Conservation (phyloP, 2,797 vertebrate genomes). For the Lepilemur ruficaudatus region DNA sequence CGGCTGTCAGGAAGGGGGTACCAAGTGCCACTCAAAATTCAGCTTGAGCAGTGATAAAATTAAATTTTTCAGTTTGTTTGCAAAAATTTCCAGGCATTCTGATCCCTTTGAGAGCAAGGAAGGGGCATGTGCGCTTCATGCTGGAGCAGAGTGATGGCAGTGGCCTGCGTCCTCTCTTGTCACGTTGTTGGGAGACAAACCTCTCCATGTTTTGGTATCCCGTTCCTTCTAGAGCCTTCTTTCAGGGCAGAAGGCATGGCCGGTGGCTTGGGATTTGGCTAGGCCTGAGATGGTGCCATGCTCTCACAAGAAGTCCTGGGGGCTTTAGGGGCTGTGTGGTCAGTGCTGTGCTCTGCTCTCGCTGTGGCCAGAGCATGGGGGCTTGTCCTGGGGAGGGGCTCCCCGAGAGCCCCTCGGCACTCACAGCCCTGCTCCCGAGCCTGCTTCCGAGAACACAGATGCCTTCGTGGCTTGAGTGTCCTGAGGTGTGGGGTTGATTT, state of each 20-base stretch:
- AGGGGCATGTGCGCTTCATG: neutral
- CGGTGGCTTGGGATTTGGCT: neutral
- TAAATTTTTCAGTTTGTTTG: neutral
- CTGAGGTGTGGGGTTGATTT: neutral
- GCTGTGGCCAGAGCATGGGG: neutral
- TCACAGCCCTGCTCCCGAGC: too few species aligned
- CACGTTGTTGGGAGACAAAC: neutral
- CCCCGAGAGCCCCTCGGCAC: too few species aligned
- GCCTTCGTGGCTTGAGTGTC: neutral
- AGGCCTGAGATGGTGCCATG: neutral
- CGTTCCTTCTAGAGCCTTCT: neutral
- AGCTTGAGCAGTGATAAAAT: neutral
- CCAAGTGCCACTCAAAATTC: neutral
- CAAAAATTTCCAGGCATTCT: neutral
- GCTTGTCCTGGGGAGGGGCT: fast-evolving
- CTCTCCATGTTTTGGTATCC: fast-evolving
- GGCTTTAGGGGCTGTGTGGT: fast-evolving
- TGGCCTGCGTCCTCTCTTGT: fast-evolving
- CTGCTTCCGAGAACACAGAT: neutral
- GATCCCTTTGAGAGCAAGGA: neutral
- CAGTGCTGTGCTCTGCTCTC: neutral
- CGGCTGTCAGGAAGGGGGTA: neutral
- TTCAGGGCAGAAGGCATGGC: neutral
- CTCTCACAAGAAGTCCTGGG: neutral
- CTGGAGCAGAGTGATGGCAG: fast-evolving